Evolutionary conservation across 2,797 vertebrate species (phyloP).

Genomic region (Lepus townsendii): DNA sequence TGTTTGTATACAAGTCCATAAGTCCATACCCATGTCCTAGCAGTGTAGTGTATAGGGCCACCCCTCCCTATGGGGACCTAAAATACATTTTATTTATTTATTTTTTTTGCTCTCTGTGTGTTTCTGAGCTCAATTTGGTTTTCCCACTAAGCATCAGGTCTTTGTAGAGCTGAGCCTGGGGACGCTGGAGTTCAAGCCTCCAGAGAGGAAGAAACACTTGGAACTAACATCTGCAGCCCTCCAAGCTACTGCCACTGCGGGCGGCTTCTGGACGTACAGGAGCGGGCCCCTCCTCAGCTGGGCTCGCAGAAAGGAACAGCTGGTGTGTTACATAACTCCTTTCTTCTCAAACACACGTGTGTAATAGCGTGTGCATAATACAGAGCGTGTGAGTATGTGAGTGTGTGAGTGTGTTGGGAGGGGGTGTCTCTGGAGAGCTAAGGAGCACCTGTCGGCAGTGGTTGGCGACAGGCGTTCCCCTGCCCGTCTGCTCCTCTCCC

Average conservation of each 20-base stretch:
- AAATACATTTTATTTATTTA: background rate
- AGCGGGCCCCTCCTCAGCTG: slow-evolving; percentile 1
- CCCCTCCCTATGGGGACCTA: background rate
- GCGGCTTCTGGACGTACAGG: background rate
- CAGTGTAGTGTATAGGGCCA: no score
- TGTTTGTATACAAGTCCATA: background rate
- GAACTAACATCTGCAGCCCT: no score
- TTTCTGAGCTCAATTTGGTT: background rate
- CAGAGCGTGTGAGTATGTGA: background rate
- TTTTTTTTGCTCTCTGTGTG: background rate
- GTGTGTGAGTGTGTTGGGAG: background rate
- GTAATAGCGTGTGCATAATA: slow-evolving; percentile 49
- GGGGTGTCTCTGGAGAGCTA: slow-evolving; percentile 47
- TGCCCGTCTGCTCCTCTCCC: background rate
- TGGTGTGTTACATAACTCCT: slow-evolving; percentile 66
- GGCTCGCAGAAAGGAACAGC: slow-evolving; percentile 70
- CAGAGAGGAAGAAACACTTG: background rate
- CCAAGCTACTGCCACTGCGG: background rate
- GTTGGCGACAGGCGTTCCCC: background rate
- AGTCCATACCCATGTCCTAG: background rate
- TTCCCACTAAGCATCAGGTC: background rate
- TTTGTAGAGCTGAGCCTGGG: background rate
- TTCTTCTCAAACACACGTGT: slow-evolving; percentile 52
- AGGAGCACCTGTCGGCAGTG: slow-evolving; percentile 51
- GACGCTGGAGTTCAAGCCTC: background rate